Evolutionary conservation across 2,888 invertebrate species (phyloP), one percentile per base, ranked within the genome.

Genomic region (Thysanoteuthis rhombus): DNA sequence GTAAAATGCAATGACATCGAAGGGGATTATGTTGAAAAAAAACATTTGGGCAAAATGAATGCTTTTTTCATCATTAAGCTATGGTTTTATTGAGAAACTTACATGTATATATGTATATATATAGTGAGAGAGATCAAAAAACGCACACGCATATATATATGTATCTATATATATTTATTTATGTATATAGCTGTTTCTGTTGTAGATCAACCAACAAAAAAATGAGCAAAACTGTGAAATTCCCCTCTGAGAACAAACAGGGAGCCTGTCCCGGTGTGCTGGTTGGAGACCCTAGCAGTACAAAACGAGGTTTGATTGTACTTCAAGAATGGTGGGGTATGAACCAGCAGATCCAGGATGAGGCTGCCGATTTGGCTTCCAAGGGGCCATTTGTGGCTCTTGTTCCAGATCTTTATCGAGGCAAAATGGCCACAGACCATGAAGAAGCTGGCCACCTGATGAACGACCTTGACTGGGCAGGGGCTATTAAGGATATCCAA

Each of bases 281-380:
- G 22, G 36, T 36, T 38, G 93, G 93, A 58, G 93, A 93, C 42
- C 93, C 52, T 32, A 47, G 45, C 19, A 58, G 94, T 47, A 94
- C 95, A 16, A 94, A 94, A 58, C 95, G 94, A 40, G 96, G 95
- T 19, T 93, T 96, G 32, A 95, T 96, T 93, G 95, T 95, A 8
- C 94, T 96, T 28, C 94, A 94, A 93, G 96, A 96, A 94, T 96
- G 96, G 96, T 96, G 96, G 96, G 96, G 96, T 10, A 93, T 96
- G 94, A 96, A 96, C 94, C 94, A 96, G 10, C 96, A 96, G 94
- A 96, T 96, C 42, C 94, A 95, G 93, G 94, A 95, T 19, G 94
- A 95, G 93, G 96, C 95, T 16, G 94, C 94, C 42, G 93, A 95
- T 36, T 94, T 96, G 42, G 94, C 94, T 42, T 93, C 95, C 58